Conservation (phyloP, 2,113 vertebrate genomes). For the Pavo muticus region DNA sequence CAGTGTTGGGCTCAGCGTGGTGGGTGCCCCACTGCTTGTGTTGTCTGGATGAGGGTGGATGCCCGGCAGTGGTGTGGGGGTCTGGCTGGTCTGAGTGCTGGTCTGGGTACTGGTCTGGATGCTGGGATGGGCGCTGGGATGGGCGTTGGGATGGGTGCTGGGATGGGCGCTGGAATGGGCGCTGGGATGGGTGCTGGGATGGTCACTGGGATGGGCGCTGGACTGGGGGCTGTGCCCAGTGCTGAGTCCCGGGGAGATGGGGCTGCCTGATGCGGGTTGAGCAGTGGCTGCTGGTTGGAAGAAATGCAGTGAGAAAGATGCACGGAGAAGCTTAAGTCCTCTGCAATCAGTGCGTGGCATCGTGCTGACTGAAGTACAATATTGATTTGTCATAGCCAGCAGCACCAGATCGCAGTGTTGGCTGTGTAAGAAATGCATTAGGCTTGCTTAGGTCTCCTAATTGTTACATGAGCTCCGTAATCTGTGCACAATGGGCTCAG, state of each 20-base stretch:
- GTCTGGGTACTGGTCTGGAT: no score
- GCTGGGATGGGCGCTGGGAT: neutral
- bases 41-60: rapidly evolving
- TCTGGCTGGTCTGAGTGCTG: no score
- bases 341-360: neutral
- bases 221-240: neutral
- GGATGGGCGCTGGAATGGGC: no score
- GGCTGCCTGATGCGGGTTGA: rapidly evolving
- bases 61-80: rapidly evolving
- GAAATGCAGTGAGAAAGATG: neutral
- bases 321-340: neutral
- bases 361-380: neutral
- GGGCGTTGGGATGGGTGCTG: neutral
- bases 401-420: neutral
- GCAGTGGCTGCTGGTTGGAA: rapidly evolving
- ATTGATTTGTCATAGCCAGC: neutral
- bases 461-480: neutral
- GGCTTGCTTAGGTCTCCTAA: neutral
- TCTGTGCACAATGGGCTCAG: neutral
- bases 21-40: rapidly evolving
- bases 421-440: neutral
- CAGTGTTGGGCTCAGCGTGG: rapidly evolving
- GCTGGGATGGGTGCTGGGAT: rapidly evolving
- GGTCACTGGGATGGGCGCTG: rapidly evolving
- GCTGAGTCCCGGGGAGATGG: rapidly evolving